These are phyloP conservation scores for Saccopteryx leptura DNA, from an alignment of 2,113 vertebrate genomes.

Conservation along the genomic window DNA sequence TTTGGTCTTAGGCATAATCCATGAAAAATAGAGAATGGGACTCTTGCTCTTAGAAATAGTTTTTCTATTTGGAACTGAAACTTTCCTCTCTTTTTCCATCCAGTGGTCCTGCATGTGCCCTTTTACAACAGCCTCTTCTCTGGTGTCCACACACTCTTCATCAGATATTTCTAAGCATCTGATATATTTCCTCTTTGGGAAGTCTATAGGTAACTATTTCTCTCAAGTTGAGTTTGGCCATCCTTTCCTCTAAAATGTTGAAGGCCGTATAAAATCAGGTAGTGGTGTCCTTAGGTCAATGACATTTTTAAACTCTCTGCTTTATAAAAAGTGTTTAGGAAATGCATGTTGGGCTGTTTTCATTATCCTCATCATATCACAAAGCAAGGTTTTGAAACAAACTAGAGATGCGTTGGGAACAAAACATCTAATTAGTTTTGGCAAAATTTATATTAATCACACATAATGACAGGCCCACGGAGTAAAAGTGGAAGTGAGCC, in stretches of 20 bases:
- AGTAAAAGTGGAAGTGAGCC: neutral
- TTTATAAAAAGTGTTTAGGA: neutral
- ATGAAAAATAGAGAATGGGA: neutral
- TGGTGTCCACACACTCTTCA: neutral
- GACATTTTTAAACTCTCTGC: neutral
- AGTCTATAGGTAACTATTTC: neutral
- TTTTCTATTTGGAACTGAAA: neutral
- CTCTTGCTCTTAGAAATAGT: neutral
- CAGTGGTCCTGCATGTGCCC: neutral
- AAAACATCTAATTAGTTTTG: neutral
- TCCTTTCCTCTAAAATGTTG: neutral
- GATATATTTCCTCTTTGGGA: neutral
- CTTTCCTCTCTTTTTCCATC: neutral
- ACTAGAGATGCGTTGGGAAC: neutral
- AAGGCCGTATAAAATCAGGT: neutral
- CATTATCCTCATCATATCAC: neutral
- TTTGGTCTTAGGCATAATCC: neutral
- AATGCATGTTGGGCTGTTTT: neutral
- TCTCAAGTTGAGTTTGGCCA: neutral
- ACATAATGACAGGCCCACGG: neutral
- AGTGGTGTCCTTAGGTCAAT: neutral
- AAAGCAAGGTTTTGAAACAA: neutral
- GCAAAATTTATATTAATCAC: neutral
- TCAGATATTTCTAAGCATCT: constrained; percentile 46
- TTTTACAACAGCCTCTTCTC: neutral